These are phyloP conservation scores for Myotis myotis DNA, from an alignment of 2,797 vertebrate species.

Conservation along the genomic window DNA sequence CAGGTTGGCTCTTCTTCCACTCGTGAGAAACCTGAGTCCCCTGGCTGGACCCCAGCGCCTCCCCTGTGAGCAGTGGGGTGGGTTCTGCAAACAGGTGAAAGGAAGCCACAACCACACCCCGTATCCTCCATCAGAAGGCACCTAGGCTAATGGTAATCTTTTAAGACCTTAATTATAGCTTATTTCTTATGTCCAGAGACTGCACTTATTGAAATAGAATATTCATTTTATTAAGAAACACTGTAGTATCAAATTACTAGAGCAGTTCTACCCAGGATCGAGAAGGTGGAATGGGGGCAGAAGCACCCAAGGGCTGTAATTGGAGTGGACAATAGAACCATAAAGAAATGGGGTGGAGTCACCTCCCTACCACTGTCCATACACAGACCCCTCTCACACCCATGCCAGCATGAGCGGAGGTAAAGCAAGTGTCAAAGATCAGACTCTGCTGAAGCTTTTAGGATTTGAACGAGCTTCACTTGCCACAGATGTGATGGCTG, in stretches of 20 bases:
- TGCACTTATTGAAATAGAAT: neutral
- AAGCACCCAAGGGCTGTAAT: neutral
- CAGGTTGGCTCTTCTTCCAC: conserved; percentile 41
- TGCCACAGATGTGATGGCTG: neutral
- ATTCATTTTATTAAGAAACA: neutral
- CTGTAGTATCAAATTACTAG: neutral
- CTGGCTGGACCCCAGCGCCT: neutral
- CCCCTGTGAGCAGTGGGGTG: neutral
- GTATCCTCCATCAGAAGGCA: neutral
- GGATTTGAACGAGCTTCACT: neutral
- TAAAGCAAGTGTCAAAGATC: neutral
- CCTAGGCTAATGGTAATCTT: neutral
- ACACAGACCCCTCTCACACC: neutral
- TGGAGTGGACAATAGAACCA: neutral
- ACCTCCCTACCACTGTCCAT: neutral
- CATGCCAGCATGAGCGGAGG: no score
- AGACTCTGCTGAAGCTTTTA: neutral
- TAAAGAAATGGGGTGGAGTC: neutral
- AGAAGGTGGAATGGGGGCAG: neutral
- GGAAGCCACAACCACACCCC: neutral
- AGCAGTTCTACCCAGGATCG: neutral
- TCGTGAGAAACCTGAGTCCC: conserved; percentile 1
- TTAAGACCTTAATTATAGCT: neutral
- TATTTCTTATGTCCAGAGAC: neutral
- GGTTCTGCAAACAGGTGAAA: neutral